Evolutionary conservation across 2,888 invertebrate genomes (phyloP).

Genomic region (Auanema sp.): DNA sequence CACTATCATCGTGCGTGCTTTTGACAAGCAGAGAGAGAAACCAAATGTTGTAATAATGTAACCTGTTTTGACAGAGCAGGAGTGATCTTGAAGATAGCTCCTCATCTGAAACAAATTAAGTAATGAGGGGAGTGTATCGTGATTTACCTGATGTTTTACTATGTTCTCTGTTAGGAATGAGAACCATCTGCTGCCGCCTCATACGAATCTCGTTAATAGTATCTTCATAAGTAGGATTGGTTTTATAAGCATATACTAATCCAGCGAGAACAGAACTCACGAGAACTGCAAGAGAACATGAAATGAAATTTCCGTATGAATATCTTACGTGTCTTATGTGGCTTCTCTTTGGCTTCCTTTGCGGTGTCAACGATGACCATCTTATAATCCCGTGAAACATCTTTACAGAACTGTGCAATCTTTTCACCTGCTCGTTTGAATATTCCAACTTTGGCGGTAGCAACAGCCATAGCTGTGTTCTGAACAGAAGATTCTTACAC

Average conservation of each 20-base stretch:
- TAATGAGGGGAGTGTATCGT: not conserved
- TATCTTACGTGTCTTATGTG: too few relatives aligned
- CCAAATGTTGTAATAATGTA: slow-evolving; percentile 54
- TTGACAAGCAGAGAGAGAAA: slow-evolving; percentile 52
- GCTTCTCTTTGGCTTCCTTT: too few relatives aligned
- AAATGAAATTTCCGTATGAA: too few relatives aligned
- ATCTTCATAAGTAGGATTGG: slow-evolving; percentile 50
- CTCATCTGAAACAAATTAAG: slow-evolving; percentile 20
- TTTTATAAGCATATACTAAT: slow-evolving; percentile 40
- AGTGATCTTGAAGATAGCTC: slow-evolving; percentile 31
- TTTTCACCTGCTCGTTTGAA: not conserved
- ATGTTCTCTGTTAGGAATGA: slow-evolving; percentile 51
- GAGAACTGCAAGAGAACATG: slow-evolving; percentile 17
- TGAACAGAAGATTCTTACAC: not conserved
- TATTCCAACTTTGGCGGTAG: not conserved
- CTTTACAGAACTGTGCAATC: not conserved
- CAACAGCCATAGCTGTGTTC: not conserved
- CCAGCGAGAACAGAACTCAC: slow-evolving; percentile 32
- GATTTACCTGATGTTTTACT: slow-evolving; percentile 40
- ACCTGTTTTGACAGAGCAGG: slow-evolving; percentile 39
- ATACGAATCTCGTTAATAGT: slow-evolving; percentile 41
- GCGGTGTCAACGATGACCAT: too few relatives aligned
- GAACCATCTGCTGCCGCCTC: slow-evolving; percentile 45
- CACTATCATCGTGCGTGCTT: slow-evolving; percentile 45
- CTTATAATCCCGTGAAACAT: not conserved